phyloP scores from a whole-genome alignment of 1,140 invertebrate genomes.

The Diabrotica undecimpunctata region DNA sequence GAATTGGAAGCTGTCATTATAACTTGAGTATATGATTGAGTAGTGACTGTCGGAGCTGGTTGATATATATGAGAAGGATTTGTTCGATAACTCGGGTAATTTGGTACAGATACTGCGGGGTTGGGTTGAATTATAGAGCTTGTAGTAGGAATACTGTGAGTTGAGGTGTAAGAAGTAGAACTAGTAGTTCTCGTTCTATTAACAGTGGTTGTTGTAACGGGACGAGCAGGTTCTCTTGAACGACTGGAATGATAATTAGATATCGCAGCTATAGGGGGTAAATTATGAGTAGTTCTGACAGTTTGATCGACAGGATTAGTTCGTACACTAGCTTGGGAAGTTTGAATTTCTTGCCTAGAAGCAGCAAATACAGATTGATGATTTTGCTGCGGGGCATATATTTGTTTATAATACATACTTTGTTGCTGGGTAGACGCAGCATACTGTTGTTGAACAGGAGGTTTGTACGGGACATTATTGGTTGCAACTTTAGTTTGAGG shows the following conservation, averaged over 20 bases:
- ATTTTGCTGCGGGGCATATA: constrained; percentile 18
- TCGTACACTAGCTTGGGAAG: neutral
- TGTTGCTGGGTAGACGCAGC: constrained; percentile 11
- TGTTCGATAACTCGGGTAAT: constrained; percentile 16
- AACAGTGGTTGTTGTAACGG: constrained; percentile 12
- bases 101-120: constrained; percentile 9
- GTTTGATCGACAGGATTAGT: constrained; percentile 1
- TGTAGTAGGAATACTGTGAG: neutral
- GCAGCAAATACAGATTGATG: constrained; percentile 11
- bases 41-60: constrained; percentile 22
- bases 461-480: constrained; percentile 17
- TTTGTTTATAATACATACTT: constrained; percentile 20
- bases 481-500: constrained; percentile 20
- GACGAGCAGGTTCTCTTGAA: constrained; percentile 40
- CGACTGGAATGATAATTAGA: constrained; percentile 51
- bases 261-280: constrained; percentile 52
- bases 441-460: neutral
- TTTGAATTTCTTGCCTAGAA: constrained; percentile 11
- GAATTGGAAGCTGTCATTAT: constrained; percentile 33
- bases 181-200: constrained; percentile 22
- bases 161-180: constrained; percentile 15
- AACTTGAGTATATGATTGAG: constrained; percentile 30
- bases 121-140: constrained; percentile 19
- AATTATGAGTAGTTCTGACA: constrained; percentile 49
- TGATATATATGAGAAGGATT: constrained; percentile 21